Conservation (phyloP, 2,888 invertebrate genomes). For the Lamellibrachia satsuma region DNA sequence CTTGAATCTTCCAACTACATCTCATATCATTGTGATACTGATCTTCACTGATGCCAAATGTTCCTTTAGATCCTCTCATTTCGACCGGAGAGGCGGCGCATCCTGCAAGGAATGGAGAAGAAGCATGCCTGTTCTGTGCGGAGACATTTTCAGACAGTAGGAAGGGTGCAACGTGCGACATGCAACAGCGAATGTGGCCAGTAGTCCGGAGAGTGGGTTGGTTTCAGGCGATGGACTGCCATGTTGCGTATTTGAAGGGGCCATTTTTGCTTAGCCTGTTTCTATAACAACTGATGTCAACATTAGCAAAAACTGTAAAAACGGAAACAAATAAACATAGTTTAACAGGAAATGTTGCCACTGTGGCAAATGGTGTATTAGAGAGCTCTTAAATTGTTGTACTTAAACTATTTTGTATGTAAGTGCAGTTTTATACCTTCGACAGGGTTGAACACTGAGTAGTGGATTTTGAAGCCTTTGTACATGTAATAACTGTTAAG, state of each 20-base stretch:
- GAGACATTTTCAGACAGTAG: not conserved
- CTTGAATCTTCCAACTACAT: too few species aligned
- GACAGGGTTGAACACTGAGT: not conserved
- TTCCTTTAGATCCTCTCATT: not conserved
- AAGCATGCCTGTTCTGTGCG: not conserved
- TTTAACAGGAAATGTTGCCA: too few species aligned
- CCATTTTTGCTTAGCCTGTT: not conserved
- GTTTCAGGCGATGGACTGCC: too few species aligned
- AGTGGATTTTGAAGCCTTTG: not conserved
- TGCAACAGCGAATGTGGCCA: too few species aligned
- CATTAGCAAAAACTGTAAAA: too few species aligned
- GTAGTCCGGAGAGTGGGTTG: too few species aligned
- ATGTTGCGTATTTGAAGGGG: too few species aligned
- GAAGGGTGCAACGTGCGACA: too few species aligned
- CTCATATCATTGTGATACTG: not conserved
- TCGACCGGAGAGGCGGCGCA: not conserved
- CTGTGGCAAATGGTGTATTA: too few species aligned
- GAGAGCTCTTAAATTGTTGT: too few species aligned
- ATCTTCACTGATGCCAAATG: not conserved
- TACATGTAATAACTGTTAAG: not conserved
- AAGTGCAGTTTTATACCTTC: not conserved
- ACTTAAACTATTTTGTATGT: not conserved
- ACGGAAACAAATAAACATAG: not conserved
- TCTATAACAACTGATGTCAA: not conserved
- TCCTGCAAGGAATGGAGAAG: not conserved